Evolutionary conservation across 2,888 invertebrate species (phyloP).

Genomic region (Iselma pallidipennis): DNA sequence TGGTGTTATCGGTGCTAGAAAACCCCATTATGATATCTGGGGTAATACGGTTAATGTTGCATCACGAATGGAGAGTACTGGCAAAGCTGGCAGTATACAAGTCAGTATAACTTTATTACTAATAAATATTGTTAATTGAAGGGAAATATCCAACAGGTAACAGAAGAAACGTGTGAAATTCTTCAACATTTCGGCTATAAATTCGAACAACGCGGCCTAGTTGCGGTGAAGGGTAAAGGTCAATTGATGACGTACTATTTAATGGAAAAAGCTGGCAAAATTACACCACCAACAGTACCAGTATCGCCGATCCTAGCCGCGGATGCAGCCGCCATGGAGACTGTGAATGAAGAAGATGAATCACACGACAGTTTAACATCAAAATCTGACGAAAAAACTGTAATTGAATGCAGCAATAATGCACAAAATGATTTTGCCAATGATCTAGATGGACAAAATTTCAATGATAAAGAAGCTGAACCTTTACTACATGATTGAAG

Average conservation of each 20-base stretch:
- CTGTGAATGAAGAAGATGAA: constrained; percentile 55
- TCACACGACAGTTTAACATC: constrained; percentile 52
- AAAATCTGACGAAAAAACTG: constrained; percentile 53
- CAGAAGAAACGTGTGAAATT: constrained; percentile 91
- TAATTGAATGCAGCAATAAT: constrained; percentile 48
- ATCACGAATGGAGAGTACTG: constrained; percentile 97
- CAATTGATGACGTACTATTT: constrained; percentile 95
- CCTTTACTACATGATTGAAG: constrained; percentile 47
- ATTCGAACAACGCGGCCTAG: constrained; percentile 92
- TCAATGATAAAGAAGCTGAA: constrained; percentile 44
- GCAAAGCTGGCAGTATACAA: constrained; percentile 93
- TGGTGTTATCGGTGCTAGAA: constrained; percentile 92
- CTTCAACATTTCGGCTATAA: constrained; percentile 87
- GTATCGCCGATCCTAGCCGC: constrained; percentile 46
- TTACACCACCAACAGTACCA: constrained; percentile 51
- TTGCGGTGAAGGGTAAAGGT: constrained; percentile 97
- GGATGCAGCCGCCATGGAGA: constrained; percentile 50
- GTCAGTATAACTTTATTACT: constrained; percentile 55
- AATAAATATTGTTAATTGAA: neutral
- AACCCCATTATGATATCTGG: constrained; percentile 97
- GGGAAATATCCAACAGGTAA: constrained; percentile 68
- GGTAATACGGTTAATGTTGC: constrained; percentile 98
- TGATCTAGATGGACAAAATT: constrained; percentile 43
- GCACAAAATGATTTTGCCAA: constrained; percentile 47
- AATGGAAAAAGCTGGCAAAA: constrained; percentile 61